Evolutionary conservation across 1,140 invertebrate genomes (phyloP), one percentile per base, ranked within the genome.

Genomic region (Papilio xuthus): DNA sequence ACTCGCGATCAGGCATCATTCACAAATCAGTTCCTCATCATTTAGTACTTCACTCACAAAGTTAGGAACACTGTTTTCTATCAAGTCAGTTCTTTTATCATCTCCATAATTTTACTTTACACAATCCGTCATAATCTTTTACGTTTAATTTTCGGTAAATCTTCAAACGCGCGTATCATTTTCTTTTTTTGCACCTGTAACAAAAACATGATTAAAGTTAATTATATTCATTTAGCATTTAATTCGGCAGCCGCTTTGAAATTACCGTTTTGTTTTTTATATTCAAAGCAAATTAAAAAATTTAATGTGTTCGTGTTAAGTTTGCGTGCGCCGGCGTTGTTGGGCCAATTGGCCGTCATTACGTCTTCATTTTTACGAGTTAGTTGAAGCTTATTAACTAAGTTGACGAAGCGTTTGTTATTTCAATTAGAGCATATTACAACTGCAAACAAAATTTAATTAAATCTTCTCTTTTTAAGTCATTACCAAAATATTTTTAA

Each of bases 1-100:
- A 86, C 88, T 94, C 94, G 85, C 94, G 88, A 91, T 94, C 93
- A 88, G 94, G 94, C 94, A 94, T 94, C 88, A 92, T 94, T 90
- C 83, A 87, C 78, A 87, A 80, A 86, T 71, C 85, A 88, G 81
- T 84, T 77, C 79, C 82, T 81, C 88, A 91, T 88, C 78, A 80
- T 81, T 79, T 80, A 84, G 79, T 86, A 73, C 80, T 42, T 73
- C 82, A 83, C 78, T 79, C 69, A 69, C 20, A 42, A 41, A 44
- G n/a, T 83, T 67, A 80, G 69, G 75, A 77, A 53, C 70, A 80
- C 81, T 78, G 76, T 80, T 4, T 32, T 67, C 15, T 83, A 83
- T 93, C 90, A 93, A 85, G 92, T 93, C 85, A 92, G 85, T 82
- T 92, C 92, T 15, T 90, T 85, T 82, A 88, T 85, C 69, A 79